These are phyloP conservation scores for Plebejus anna DNA, from an alignment of 2,888 invertebrate species.

Conservation along the genomic window DNA sequence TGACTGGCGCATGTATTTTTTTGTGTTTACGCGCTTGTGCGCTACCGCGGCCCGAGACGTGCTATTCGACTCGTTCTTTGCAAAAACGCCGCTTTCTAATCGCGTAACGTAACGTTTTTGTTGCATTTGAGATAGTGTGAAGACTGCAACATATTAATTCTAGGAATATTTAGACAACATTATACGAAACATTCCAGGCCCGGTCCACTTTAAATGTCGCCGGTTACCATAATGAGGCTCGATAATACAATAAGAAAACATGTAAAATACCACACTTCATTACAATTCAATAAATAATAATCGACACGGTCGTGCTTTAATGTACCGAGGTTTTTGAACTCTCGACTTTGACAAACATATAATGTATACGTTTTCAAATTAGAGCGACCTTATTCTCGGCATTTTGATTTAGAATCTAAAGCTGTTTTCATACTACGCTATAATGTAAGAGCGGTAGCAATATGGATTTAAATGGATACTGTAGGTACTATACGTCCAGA, in stretches of 20 bases:
- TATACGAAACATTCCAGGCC: not conserved
- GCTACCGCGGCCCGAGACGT: not conserved
- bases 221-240: not conserved
- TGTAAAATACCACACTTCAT: conserved; percentile 17
- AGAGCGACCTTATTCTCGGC: not conserved
- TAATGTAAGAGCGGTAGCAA: too few species aligned
- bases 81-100: not conserved
- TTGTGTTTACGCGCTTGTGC: conserved; percentile 6
- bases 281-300: conserved; percentile 26
- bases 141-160: not conserved
- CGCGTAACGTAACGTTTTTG: not conserved
- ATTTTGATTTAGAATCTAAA: not conserved
- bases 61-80: not conserved
- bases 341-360: conserved; percentile 50
- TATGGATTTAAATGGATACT: too few species aligned
- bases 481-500: too few species aligned
- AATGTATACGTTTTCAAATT: not conserved
- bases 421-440: not conserved
- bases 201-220: not conserved
- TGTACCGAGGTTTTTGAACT: conserved; percentile 44
- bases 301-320: conserved; percentile 39
- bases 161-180: not conserved
- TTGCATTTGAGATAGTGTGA: not conserved
- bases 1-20: conserved; percentile 20
- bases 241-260: conserved; percentile 5